A percentile compares a stretch with the other conserved stretches of the same genome.
phyloP scores from a whole-genome alignment of 2,888 invertebrate genomes.

The Seira musarum region DNA sequence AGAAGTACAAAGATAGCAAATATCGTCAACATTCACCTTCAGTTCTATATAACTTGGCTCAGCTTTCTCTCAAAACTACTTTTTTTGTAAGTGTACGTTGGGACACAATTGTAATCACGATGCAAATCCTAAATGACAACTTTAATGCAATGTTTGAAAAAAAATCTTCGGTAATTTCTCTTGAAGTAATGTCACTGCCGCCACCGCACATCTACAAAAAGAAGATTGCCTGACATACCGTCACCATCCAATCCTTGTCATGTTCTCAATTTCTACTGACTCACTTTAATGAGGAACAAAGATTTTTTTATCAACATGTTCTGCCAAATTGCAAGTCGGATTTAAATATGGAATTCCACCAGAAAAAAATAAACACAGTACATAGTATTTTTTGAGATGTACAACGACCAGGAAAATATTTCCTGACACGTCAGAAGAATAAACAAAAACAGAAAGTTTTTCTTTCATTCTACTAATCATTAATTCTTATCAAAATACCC shows the following conservation, averaged over 20 bases:
- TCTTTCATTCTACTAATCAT: too few relatives aligned
- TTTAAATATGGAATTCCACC: background rate
- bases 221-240: background rate
- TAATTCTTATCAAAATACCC: background rate
- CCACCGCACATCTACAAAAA: background rate
- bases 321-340: background rate
- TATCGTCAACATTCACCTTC: too few relatives aligned
- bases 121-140: conserved; percentile 6
- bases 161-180: background rate
- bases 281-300: conserved; percentile 27
- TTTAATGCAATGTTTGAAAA: background rate
- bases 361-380: too few relatives aligned
- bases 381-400: too few relatives aligned
- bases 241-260: background rate
- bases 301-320: background rate
- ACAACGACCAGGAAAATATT: too few relatives aligned
- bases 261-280: conserved; percentile 31
- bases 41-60: background rate
- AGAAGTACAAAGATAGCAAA: too few relatives aligned
- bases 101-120: background rate
- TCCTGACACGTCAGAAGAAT: too few relatives aligned
- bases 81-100: conserved; percentile 5
- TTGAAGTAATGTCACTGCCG: background rate
- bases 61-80: background rate
- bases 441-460: too few relatives aligned